A percentile compares a stretch with the other conserved stretches of the same genome.
Evolutionary conservation across 2,888 invertebrate genomes (phyloP).

Genomic region (Drosophila diplacantha): DNA sequence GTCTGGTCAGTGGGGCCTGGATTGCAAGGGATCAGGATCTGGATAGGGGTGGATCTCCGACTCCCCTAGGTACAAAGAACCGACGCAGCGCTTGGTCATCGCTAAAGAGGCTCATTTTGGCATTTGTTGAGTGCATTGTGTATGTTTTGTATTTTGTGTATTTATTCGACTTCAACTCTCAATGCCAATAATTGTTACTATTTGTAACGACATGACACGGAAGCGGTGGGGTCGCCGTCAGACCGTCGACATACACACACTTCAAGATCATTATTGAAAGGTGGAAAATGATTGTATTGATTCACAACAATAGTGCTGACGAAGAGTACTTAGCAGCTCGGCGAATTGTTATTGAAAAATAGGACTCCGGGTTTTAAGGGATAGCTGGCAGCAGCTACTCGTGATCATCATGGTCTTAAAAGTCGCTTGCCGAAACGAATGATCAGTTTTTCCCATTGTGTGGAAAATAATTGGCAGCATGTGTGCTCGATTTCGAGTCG

Average conservation of each 20-base stretch:
- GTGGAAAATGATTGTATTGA: slow-evolving; percentile 66
- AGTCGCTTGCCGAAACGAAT: slow-evolving; percentile 12
- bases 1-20: slow-evolving; percentile 8
- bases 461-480: slow-evolving; percentile 55
- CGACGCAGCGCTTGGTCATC: slow-evolving; percentile 12
- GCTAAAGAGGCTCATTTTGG: slow-evolving; percentile 61
- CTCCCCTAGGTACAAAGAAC: slow-evolving; percentile 19
- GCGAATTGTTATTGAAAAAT: slow-evolving; percentile 32
- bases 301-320: slow-evolving; percentile 55
- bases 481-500: slow-evolving; percentile 26
- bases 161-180: slow-evolving; percentile 59
- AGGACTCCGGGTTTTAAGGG: slow-evolving; percentile 6
- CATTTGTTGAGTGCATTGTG: slow-evolving; percentile 26
- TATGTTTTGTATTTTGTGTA: slow-evolving; percentile 45
- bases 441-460: slow-evolving; percentile 49
- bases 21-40: slow-evolving; percentile 8
- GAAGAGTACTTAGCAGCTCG: slow-evolving; percentile 64
- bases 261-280: slow-evolving; percentile 53
- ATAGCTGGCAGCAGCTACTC: slow-evolving; percentile 16
- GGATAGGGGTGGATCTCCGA: slow-evolving; percentile 13
- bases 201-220: slow-evolving; percentile 63
- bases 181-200: slow-evolving; percentile 63
- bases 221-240: slow-evolving; percentile 30
- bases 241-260: slow-evolving; percentile 36
- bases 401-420: slow-evolving; percentile 30